Conservation (phyloP, 2,888 invertebrate genomes). For the Nemotelus pantherinus region DNA sequence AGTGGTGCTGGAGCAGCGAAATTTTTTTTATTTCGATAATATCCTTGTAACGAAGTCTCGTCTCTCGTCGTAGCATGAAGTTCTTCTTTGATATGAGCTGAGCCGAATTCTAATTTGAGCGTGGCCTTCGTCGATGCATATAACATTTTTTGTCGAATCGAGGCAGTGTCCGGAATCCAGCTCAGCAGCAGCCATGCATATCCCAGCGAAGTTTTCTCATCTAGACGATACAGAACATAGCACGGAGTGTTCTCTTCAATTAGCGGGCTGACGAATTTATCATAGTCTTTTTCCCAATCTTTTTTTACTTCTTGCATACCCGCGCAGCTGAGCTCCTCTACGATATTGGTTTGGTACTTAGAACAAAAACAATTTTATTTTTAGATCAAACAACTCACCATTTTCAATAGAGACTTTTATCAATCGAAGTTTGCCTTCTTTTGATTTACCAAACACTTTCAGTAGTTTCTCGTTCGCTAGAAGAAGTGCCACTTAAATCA, state of each 20-base stretch:
- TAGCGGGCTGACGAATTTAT: slow-evolving; percentile 75
- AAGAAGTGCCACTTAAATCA: slow-evolving; percentile 56
- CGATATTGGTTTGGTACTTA: slow-evolving; percentile 46
- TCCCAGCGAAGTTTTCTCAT: slow-evolving; percentile 80
- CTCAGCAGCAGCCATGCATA: slow-evolving; percentile 93
- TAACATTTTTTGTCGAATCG: slow-evolving; percentile 95
- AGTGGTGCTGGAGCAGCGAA: slow-evolving; percentile 88
- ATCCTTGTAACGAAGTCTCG: slow-evolving; percentile 85
- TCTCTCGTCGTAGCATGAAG: slow-evolving; percentile 87
- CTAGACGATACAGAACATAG: slow-evolving; percentile 88
- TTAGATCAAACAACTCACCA: slow-evolving; percentile 67
- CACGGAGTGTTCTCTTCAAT: slow-evolving; percentile 86
- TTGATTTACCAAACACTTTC: slow-evolving; percentile 83
- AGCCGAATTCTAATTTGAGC: slow-evolving; percentile 94
- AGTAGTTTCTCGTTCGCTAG: slow-evolving; percentile 84
- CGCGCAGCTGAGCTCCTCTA: slow-evolving; percentile 80
- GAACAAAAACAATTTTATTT: background rate
- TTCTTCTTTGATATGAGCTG: slow-evolving; percentile 93
- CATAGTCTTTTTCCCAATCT: slow-evolving; percentile 88
- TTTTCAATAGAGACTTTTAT: slow-evolving; percentile 88
- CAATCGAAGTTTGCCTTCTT: slow-evolving; percentile 81
- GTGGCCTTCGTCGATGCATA: slow-evolving; percentile 98
- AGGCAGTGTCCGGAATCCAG: slow-evolving; percentile 94
- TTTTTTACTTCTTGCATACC: slow-evolving; percentile 74
- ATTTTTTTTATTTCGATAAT: slow-evolving; percentile 79